Base-by-base conservation (phyloP, 1,140 invertebrate genomes). In the Anastrepha obliqua region DNA sequence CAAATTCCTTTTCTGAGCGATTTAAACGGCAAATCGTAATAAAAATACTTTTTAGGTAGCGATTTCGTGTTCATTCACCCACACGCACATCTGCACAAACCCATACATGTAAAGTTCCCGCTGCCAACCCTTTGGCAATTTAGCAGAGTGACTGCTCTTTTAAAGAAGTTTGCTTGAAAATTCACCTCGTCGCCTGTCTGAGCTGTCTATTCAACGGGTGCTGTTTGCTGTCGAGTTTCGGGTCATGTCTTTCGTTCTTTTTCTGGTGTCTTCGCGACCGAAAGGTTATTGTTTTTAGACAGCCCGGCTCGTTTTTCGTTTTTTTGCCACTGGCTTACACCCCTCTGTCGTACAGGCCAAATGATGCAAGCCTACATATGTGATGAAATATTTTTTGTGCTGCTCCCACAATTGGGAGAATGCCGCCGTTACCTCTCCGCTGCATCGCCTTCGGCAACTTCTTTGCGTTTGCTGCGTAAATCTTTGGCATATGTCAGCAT, bases 401-500 rank as follows among this genome's bases (percentile, higher is more conserved):
- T 11, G 29, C 81, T 13, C 17, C 74, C 74, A 8, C 85, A 44
- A 5, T 42, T 44, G 58, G 11, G 55, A n/a, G 7, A 47, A 1
- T 44, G 42, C 20, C 29, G 11, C 29, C 7, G 67, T 55, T 29
- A 1, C 29, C 29, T 29, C 29, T 1, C 0, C 29, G 29, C 29
- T 13, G 7, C 65, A 13, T 67, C 55, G 55, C 7, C 81, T 86
- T 86, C 17, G 17, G 42, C 29, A 60, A 39, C 85, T 86, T n/a
- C 51, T 42, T 65, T 47, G 15, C 44, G 58, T 60, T 62, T 87
- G 29, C 64, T 51, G 64, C 86, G n/a, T 62, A 87, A 67, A 87
- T 87, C 67, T 67, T 87, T 87, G 86, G 86, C 86, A 87, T 87
- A 87, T 87, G 86, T 55, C 17, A 62, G 74, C n/a, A 55, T 81